A percentile compares a stretch with the other conserved stretches of the same genome.
phyloP scores from a whole-genome alignment of 1,140 invertebrate species.

The Saccostrea cuccullata region DNA sequence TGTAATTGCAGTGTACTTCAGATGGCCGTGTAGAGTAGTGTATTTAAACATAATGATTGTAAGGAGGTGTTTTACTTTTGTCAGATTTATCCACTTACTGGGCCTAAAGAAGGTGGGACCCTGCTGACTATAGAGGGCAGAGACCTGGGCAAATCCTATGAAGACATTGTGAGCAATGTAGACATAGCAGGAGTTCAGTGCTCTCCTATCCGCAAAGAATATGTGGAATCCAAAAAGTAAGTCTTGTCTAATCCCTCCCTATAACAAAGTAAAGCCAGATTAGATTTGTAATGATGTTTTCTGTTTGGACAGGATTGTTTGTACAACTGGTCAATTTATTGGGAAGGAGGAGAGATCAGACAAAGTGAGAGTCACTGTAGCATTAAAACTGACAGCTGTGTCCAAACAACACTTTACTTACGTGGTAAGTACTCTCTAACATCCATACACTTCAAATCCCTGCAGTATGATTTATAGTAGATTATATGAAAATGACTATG shows the following conservation, averaged over 20 bases:
- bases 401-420: slow-evolving; percentile 65
- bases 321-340: slow-evolving; percentile 61
- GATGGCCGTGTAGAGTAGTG: slow-evolving; percentile 63
- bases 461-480: too few relatives aligned
- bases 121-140: slow-evolving; percentile 96
- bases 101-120: slow-evolving; percentile 97
- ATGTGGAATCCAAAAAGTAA: slow-evolving; percentile 62
- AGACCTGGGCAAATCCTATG: slow-evolving; percentile 93
- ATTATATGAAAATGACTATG: too few relatives aligned
- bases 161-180: slow-evolving; percentile 88
- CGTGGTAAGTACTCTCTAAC: slow-evolving; percentile 65
- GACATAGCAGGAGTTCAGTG: slow-evolving; percentile 94
- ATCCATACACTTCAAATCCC: too few relatives aligned
- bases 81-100: slow-evolving; percentile 93
- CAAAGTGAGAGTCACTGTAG: slow-evolving; percentile 61
- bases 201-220: slow-evolving; percentile 82
- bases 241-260: slow-evolving; percentile 15
- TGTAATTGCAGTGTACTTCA: too few relatives aligned
- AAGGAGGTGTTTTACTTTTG: slow-evolving; percentile 28
- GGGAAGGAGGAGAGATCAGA: slow-evolving; percentile 48
- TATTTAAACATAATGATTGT: slow-evolving; percentile 63
- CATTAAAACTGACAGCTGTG: slow-evolving; percentile 50
- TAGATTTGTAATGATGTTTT: neutral
- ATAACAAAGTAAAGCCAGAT: slow-evolving; percentile 37
- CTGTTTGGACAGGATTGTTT: slow-evolving; percentile 66